A percentile compares a stretch with the other conserved stretches of the same genome.
Conservation (phyloP, 2,797 vertebrate genomes). For the Glyptemys insculpta region DNA sequence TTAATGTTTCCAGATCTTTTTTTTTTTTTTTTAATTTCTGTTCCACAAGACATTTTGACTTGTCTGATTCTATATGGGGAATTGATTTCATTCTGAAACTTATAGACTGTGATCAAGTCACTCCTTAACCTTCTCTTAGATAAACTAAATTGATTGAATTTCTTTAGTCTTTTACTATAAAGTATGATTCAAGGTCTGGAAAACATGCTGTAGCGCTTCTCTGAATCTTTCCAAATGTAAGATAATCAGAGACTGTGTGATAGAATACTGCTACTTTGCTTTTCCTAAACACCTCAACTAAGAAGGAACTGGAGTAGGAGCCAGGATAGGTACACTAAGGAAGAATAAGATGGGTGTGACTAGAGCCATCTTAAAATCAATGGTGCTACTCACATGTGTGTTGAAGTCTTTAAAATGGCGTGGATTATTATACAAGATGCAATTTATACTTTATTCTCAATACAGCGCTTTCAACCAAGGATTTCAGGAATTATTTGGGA, state of each 20-base stretch:
- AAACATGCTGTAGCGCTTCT: background rate
- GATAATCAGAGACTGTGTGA: background rate
- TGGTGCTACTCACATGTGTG: accelerated
- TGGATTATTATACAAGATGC: background rate
- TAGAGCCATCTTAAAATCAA: background rate
- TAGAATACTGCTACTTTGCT: background rate
- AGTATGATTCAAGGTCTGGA: too few relatives aligned
- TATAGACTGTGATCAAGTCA: background rate
- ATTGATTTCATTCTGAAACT: background rate
- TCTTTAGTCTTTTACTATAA: background rate
- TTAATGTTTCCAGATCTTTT: background rate
- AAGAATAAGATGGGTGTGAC: background rate
- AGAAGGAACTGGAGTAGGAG: background rate
- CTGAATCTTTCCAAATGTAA: background rate
- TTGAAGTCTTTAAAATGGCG: background rate
- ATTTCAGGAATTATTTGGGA: background rate
- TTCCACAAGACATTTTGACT: background rate
- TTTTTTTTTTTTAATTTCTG: background rate
- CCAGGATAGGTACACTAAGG: accelerated
- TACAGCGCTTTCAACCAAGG: background rate
- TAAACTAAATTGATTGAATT: background rate
- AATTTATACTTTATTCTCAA: background rate
- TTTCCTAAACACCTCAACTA: background rate
- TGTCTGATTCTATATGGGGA: background rate
- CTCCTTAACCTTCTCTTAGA: background rate